phyloP scores from a whole-genome alignment of 2,797 vertebrate genomes.

The Argya squamiceps region DNA sequence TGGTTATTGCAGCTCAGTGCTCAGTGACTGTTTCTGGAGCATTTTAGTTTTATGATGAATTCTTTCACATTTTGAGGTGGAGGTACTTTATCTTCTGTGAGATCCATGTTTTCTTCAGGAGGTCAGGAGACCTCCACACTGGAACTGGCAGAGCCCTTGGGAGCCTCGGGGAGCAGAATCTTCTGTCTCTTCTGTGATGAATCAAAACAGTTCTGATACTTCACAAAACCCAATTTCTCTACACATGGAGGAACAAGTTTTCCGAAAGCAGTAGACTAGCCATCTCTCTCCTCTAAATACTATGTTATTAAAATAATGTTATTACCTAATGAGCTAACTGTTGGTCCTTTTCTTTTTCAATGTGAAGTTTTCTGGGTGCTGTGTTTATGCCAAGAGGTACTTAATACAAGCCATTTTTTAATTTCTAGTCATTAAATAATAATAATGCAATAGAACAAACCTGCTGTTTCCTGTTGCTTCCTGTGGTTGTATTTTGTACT shows the following conservation, averaged over 20 bases:
- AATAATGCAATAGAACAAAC: not conserved
- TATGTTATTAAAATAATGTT: not conserved
- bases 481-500: not conserved
- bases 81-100: not conserved
- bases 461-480: not conserved
- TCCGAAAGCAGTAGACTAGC: not conserved
- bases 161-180: not conserved
- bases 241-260: not conserved
- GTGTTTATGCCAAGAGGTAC: not conserved
- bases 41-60: not conserved
- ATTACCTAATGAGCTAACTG: not conserved
- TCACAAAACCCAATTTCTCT: not conserved
- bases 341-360: not conserved
- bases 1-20: not conserved
- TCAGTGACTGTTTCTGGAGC: not conserved
- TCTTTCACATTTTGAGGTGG: not conserved
- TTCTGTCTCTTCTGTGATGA: not conserved
- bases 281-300: not conserved
- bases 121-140: not conserved
- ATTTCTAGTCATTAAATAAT: not conserved
- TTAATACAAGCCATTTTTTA: not conserved
- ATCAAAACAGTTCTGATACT: not conserved
- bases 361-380: not conserved
- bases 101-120: not conserved
- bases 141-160: not conserved